A percentile compares a stretch with the other conserved stretches of the same genome.
These are phyloP conservation scores for Ceyx cyanopectus DNA, from an alignment of 2,113 vertebrate species.

Conservation along the genomic window DNA sequence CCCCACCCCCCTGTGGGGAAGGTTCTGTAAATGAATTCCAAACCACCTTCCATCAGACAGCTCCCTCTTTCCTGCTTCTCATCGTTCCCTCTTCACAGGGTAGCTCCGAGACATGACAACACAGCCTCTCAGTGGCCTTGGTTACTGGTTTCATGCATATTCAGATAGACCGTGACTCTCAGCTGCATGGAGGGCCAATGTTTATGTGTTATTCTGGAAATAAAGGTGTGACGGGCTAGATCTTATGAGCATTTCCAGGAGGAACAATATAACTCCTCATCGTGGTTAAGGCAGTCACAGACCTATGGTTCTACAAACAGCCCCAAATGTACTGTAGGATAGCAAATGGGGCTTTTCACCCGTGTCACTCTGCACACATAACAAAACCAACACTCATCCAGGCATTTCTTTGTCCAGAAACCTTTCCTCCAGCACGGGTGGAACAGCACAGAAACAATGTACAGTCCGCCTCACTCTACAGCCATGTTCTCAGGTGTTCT, in stretches of 20 bases:
- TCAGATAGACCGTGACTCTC: neutral
- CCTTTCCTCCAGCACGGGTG: neutral
- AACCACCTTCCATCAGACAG: conserved; percentile 41
- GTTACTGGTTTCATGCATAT: conserved; percentile 60
- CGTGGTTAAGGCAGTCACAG: neutral
- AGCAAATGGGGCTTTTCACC: neutral
- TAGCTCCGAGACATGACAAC: conserved; percentile 51
- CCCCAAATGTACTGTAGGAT: neutral
- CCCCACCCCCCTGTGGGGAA: neutral
- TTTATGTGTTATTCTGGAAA: neutral
- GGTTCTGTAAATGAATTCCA: conserved; percentile 57
- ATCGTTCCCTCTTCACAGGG: conserved; percentile 17
- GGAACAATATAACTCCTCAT: neutral
- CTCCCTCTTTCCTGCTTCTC: conserved; percentile 39
- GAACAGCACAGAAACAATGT: neutral
- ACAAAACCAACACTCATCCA: neutral
- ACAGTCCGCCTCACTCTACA: neutral
- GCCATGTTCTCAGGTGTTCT: neutral
- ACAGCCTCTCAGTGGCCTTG: conserved; percentile 40
- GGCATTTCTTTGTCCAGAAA: neutral
- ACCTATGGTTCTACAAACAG: neutral
- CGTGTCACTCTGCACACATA: neutral
- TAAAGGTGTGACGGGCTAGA: neutral
- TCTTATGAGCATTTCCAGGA: neutral
- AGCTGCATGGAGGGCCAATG: conserved; percentile 13